These are phyloP conservation scores for Gallinago stenura DNA, from an alignment of 2,797 vertebrate species.

Conservation along the genomic window DNA sequence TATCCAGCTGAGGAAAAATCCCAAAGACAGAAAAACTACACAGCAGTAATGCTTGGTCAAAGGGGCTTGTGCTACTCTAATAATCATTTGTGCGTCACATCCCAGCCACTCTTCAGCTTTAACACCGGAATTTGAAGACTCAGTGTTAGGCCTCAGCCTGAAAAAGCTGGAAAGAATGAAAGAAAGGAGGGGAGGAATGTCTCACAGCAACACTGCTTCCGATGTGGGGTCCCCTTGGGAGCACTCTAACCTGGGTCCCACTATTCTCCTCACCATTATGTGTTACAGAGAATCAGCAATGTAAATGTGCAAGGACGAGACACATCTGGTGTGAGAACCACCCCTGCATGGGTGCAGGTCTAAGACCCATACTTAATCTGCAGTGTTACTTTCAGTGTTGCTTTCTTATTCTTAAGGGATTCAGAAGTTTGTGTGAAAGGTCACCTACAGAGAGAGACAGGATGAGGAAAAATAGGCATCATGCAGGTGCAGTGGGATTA, in stretches of 20 bases:
- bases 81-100: not conserved
- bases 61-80: not conserved
- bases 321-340: not conserved
- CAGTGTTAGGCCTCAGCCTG: not conserved
- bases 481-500: not conserved
- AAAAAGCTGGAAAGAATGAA: not conserved
- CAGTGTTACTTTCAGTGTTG: not conserved
- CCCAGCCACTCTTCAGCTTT: not conserved
- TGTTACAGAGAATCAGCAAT: not conserved
- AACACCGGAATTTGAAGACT: not conserved
- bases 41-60: not conserved
- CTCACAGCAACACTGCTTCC: not conserved
- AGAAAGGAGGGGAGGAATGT: not conserved
- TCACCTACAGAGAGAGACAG: not conserved
- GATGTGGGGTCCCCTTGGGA: not conserved
- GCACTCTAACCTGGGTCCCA: not conserved
- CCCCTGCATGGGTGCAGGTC: not conserved
- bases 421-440: not conserved
- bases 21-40: not conserved
- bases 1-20: not conserved
- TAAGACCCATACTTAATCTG: not conserved
- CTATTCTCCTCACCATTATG: accelerated
- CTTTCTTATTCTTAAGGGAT: not conserved
- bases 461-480: not conserved
- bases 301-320: not conserved